Evolutionary conservation across 1,140 invertebrate genomes (phyloP), one percentile per base, ranked within the genome.

Genomic region (Pogonus chalceus): DNA sequence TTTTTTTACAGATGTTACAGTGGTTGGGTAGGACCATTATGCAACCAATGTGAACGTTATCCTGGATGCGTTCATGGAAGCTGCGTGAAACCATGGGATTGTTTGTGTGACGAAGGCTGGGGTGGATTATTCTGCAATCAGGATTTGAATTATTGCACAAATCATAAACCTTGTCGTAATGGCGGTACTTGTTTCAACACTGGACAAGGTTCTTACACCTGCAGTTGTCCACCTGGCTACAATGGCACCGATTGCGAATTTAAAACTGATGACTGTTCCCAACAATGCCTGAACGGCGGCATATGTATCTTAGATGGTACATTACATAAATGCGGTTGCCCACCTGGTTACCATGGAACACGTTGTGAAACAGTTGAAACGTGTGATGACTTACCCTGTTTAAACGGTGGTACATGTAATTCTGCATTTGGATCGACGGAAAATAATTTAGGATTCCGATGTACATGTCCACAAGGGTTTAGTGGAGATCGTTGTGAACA

Each of bases 71-170:
- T 87, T 54, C 88, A 92, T 71, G 90, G 90, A 39, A 84, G 81
- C 48, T 94, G 90, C 71, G 83, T 86, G 62, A 86, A 88, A 60
- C 85, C 87, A 4, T 92, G 88, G 88, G 83, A 90, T 60, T 93
- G 90, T 70, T 79, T 84, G 23, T 92, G 90, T 72, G 80, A 91
- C 65, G 89, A 92, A 65, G 90, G 90, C 54, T 93, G 90, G 90
- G 90, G 90, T 56, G 90, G 90, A 3, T 73, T 91, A 37, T 91
- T 92, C 70, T 93, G 90, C 77, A 92, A 92, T 71, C 90, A 92
- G 74, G 95, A 98, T 73, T 80, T 98, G 20, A 97, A 98, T 75
- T 98, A 92, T 75, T 98, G 95, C 76, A 97, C 94, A 50, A 95
- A 97, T 73, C 90, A 98, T 70, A 84, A 86, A 46, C 92, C 92